Evolutionary conservation across 2,113 vertebrate genomes (phyloP).

Genomic region (Nyctibius bracteatus): DNA sequence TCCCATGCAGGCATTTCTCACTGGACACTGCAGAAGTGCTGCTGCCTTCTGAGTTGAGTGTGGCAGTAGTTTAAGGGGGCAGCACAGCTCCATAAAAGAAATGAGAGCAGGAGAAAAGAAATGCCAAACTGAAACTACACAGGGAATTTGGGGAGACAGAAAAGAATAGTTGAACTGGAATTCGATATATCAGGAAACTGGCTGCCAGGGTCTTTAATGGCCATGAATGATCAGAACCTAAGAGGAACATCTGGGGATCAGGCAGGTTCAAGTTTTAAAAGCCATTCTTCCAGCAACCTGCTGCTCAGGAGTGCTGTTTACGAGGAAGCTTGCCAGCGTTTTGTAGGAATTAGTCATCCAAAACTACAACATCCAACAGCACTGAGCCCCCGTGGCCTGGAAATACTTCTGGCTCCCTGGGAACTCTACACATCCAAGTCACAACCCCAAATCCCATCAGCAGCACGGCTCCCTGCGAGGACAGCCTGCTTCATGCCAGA

Average conservation of each 20-base stretch:
- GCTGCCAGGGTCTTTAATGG: neutral
- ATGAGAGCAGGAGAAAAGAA: neutral
- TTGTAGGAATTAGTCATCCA: constrained; percentile 24
- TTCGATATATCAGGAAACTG: neutral
- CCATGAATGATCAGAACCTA: neutral
- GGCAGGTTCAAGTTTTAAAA: neutral
- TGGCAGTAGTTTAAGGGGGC: neutral
- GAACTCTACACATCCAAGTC: neutral
- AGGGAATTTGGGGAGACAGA: neutral
- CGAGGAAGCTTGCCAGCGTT: neutral
- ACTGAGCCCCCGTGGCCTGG: neutral
- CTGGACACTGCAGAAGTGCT: neutral
- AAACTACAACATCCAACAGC: neutral
- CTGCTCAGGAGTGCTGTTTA: neutral
- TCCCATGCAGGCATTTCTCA: neutral
- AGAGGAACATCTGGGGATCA: neutral
- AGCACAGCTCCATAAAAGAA: neutral
- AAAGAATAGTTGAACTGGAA: neutral
- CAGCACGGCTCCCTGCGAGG: neutral
- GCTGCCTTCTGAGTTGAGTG: neutral
- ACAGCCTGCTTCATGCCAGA: neutral
- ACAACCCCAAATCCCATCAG: neutral
- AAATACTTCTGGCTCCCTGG: neutral
- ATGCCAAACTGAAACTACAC: neutral
- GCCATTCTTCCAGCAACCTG: neutral